A percentile compares a stretch with the other conserved stretches of the same genome.
Conservation (phyloP, 2,888 invertebrate genomes). For the Rhagonycha lutea region DNA sequence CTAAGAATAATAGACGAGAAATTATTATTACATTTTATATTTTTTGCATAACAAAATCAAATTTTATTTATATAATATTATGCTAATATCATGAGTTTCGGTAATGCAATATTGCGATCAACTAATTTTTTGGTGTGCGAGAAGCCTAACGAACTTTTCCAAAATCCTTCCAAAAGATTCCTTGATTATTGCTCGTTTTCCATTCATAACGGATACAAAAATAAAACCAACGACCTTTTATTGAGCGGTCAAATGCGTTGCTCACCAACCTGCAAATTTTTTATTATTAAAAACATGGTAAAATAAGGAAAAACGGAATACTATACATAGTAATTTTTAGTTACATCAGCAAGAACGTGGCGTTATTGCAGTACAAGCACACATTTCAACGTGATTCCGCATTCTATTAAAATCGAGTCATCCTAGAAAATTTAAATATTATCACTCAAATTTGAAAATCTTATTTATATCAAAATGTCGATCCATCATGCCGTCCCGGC, state of each 20-base stretch:
- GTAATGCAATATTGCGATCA: too few species aligned
- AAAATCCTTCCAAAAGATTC: background rate
- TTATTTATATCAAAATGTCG: background rate
- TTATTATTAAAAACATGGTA: background rate
- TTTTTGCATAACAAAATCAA: background rate
- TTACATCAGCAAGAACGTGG: background rate
- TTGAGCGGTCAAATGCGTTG: background rate
- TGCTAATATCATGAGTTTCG: background rate
- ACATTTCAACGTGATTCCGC: background rate
- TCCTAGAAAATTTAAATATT: background rate
- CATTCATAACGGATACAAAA: background rate
- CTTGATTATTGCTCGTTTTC: background rate
- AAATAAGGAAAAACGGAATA: background rate
- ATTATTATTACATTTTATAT: background rate
- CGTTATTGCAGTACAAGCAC: background rate
- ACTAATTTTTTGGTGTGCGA: background rate
- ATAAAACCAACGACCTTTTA: background rate
- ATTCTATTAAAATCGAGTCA: background rate
- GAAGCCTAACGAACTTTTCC: background rate
- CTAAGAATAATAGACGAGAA: background rate
- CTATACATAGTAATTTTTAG: background rate
- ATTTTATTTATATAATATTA: too few species aligned
- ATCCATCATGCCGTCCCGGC: background rate
- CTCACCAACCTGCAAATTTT: background rate
- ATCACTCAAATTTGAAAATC: background rate